Conservation (phyloP, 64 coral and sea anemone species). For the Acropora yongei region DNA sequence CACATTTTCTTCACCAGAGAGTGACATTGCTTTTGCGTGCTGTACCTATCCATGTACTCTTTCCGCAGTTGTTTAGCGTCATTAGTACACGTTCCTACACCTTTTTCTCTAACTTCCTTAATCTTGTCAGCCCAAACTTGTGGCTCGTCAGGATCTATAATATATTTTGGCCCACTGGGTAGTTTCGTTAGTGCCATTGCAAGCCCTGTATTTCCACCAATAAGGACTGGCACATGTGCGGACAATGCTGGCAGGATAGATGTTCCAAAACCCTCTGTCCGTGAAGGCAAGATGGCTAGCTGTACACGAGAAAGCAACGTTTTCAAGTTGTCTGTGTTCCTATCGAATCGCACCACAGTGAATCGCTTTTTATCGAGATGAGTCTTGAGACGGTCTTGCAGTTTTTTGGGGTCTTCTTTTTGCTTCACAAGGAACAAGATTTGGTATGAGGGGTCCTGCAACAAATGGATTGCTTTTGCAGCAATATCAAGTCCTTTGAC, state of each 20-base stretch:
- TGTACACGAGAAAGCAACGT: background rate
- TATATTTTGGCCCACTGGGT: background rate
- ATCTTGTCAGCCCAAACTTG: too few relatives aligned
- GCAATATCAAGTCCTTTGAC: slow-evolving; percentile 51
- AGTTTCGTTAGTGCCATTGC: slow-evolving; percentile 46
- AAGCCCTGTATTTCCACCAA: slow-evolving; percentile 32
- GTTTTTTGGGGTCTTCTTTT: background rate
- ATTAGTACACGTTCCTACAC: too few relatives aligned
- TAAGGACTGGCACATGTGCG: slow-evolving; percentile 18
- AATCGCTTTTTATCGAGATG: background rate
- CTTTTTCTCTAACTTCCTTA: too few relatives aligned
- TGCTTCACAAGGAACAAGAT: background rate
- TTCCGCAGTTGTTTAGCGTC: too few relatives aligned
- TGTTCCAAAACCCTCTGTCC: slow-evolving; percentile 44
- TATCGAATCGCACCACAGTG: background rate
- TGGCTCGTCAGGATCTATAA: background rate
- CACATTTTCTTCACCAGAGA: too few relatives aligned
- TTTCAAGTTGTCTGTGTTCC: background rate
- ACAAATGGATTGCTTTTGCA: background rate
- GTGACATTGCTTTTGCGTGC: too few relatives aligned
- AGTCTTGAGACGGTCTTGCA: background rate
- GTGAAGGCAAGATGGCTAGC: slow-evolving; percentile 32
- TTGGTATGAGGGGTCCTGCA: background rate
- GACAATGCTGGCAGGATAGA: slow-evolving; percentile 26
- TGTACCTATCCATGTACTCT: too few relatives aligned